A percentile compares a stretch with the other conserved stretches of the same genome.
phyloP scores from a whole-genome alignment of 2,113 vertebrate species.

The Gobius niger region DNA sequence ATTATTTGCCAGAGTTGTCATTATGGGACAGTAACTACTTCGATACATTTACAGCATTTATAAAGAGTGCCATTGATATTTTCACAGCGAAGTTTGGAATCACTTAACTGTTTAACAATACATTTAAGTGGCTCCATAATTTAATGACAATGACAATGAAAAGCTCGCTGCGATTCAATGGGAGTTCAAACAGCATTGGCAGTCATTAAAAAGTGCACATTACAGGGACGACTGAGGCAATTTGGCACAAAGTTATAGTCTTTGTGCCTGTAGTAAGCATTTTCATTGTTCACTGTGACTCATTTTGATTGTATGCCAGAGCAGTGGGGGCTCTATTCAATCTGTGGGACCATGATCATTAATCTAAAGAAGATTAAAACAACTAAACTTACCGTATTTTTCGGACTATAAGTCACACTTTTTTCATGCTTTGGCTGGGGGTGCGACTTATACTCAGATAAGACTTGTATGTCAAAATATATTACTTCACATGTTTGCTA shows the following conservation, averaged over 20 bases:
- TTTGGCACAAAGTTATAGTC: background rate
- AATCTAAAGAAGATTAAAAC: background rate
- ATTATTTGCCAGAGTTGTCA: background rate
- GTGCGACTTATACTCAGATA: too few relatives aligned
- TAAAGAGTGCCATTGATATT: background rate
- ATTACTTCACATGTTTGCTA: too few relatives aligned
- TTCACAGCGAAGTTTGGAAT: background rate
- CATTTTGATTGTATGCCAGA: background rate
- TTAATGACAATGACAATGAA: conserved; percentile 5
- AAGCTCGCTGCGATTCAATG: background rate
- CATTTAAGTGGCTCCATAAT: conserved; percentile 2
- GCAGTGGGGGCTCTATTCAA: background rate
- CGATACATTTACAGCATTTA: background rate
- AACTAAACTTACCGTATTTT: too few relatives aligned
- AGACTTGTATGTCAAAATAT: too few relatives aligned
- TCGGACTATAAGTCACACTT: too few relatives aligned
- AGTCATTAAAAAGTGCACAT: background rate
- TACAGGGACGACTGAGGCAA: background rate
- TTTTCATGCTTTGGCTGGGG: too few relatives aligned
- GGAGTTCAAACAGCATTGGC: conserved; percentile 1
- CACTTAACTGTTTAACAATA: conserved; percentile 9
- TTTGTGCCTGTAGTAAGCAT: background rate
- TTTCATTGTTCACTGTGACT: background rate
- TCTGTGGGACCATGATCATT: background rate
- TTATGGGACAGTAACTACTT: background rate